Base-by-base conservation (phyloP, 2,888 invertebrate genomes). In the Orthosia cruda region DNA sequence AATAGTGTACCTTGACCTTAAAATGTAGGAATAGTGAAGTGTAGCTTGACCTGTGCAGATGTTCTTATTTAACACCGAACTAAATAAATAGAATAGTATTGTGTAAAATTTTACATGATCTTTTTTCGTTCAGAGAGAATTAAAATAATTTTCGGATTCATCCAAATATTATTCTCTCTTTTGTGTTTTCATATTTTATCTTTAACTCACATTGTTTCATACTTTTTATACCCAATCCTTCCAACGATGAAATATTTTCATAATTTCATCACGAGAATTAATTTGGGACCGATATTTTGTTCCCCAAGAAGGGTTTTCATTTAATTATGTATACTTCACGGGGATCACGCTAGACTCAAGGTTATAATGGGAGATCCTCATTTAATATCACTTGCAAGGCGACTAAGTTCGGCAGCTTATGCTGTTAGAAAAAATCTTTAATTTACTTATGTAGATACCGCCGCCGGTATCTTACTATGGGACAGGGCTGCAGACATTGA, bases 271-370 rank as follows among this genome's bases (percentile, higher is more conserved):
- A 49, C 18, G 15, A 54, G 49, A 26, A 78, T 47, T 49, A 49
- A 78, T 61, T 78, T 54, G 2, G 26, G n/a, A 13, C 32, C 40
- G n/a, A 49, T 49, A 78, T 78, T 78, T 18, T 4, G 12, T 40
- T 12, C 40, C 0, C 15, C 20, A 40, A 20, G 23, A 77, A 70
- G 71, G 79, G 47, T 75, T 26, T 20, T 1, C 12, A 12, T 49
- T 78, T 70, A 70, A 75, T 69, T 40, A 59, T 49, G n/a, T 58
- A 67, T 2, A 47, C n/a, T 47, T n/a, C n/a, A n/a, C n/a, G n/a
- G n/a, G n/a, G n/a, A n/a, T n/a, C n/a, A n/a, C n/a, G n/a, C n/a
- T n/a, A n/a, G n/a, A n/a, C n/a, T n/a, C n/a, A n/a, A n/a, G n/a
- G n/a, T n/a, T n/a, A n/a, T n/a, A n/a, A n/a, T n/a, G n/a, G n/a